phyloP scores from a whole-genome alignment of 1,140 invertebrate species.

The Eulimnadia texana region DNA sequence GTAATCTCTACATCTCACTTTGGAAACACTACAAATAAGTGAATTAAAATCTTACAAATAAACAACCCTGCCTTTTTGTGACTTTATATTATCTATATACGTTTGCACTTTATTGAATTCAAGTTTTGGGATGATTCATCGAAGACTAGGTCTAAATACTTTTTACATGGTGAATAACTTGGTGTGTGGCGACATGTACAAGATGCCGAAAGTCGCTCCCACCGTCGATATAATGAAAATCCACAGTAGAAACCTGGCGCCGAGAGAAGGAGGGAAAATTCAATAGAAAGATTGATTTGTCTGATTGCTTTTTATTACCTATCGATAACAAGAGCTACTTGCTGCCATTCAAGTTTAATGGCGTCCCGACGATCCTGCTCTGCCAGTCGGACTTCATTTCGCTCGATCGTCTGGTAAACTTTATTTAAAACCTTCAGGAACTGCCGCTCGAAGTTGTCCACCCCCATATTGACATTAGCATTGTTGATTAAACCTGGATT shows the following conservation, averaged over 20 bases:
- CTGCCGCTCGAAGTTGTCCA: slow-evolving; percentile 33
- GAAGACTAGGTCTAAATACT: too few relatives aligned
- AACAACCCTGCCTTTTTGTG: too few relatives aligned
- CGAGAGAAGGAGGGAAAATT: too few relatives aligned
- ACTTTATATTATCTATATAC: too few relatives aligned
- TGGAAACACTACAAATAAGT: too few relatives aligned
- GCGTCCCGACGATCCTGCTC: slow-evolving; percentile 40
- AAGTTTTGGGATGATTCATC: too few relatives aligned
- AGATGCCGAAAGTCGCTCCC: slow-evolving; percentile 29
- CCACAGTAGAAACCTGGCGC: slow-evolving; percentile 28
- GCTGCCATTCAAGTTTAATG: slow-evolving; percentile 42
- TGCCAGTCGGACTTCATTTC: slow-evolving; percentile 37
- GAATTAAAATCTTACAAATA: too few relatives aligned
- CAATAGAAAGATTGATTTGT: too few relatives aligned
- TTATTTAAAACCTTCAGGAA: slow-evolving; percentile 36
- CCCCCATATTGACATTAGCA: background rate
- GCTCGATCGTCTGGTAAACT: slow-evolving; percentile 39
- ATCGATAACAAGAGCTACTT: slow-evolving; percentile 41
- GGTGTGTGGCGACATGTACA: slow-evolving; percentile 32
- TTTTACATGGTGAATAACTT: slow-evolving; percentile 27
- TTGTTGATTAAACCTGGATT: slow-evolving; percentile 5
- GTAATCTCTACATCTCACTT: too few relatives aligned
- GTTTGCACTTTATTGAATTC: too few relatives aligned
- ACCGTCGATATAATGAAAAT: slow-evolving; percentile 28
- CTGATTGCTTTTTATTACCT: too few relatives aligned